Base-by-base conservation (phyloP, 2,797 vertebrate species). In the Microhierax caerulescens region DNA sequence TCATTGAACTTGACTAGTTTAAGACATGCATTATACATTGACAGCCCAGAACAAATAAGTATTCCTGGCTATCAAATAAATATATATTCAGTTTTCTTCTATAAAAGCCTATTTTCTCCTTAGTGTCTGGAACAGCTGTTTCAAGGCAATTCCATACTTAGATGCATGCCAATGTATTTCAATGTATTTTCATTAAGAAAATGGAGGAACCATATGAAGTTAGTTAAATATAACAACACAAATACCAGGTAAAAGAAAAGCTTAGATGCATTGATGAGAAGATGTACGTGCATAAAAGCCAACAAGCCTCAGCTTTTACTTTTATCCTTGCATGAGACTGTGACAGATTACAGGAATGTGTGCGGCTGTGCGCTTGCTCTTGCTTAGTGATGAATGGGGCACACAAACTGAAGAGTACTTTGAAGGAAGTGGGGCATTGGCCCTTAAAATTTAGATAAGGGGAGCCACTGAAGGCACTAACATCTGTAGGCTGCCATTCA, bases 351-450 rank as follows among this genome's bases (percentile, higher is more conserved):
- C 12, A 54, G 23, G 59, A 16, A 21, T 2, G 7, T 5, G 10
- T 4, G 32, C 27, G 39, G 39, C 54, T 70, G n/a, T 17, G 34
- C 76, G 50, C 72, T 82, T 54, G 2, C 10, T 56, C 36, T 41
- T 68, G 22, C 45, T 41, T 53, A 30, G 61, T 19, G 37, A 23
- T 28, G 28, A 56, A 14, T 3, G 8, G 9, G 22, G 19, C 37
- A 22, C 0, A 0, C 2, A 32, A 34, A 67, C 11, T 45, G 16
- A 90, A 86, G 23, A 53, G 28, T 12, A 23, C 22, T 57, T 72
- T 4, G 9, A 63, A 54, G 5, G 13, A n/a, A 50, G 18, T 30
- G 32, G 37, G 28, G 10, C 27, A 45, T 43, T 18, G 4, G 47
- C 21, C 60, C 47, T 57, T 65, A 43, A 61, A 65, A 28, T 1